Conservation (phyloP, 2,797 vertebrate genomes). For the Eulemur rubriventer region DNA sequence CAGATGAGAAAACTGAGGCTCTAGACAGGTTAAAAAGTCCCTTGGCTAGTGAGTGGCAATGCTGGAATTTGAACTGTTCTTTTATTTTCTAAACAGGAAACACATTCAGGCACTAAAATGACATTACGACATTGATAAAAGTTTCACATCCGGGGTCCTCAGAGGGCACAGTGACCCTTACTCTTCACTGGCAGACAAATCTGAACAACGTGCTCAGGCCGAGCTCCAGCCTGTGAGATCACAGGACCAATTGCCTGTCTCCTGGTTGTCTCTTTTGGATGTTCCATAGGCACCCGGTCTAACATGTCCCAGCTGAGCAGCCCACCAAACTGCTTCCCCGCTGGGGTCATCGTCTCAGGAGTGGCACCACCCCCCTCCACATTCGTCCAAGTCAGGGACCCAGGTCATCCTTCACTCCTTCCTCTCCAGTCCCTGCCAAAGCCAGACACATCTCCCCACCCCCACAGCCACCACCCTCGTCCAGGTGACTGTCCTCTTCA, state of each 20-base stretch:
- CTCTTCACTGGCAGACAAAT: neutral
- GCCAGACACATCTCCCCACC: neutral
- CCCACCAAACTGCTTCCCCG: neutral
- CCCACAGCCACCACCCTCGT: neutral
- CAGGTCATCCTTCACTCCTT: no score
- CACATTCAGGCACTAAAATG: neutral
- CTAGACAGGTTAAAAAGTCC: neutral
- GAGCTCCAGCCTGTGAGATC: neutral
- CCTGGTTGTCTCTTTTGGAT: neutral
- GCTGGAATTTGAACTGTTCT: neutral
- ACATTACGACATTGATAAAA: neutral
- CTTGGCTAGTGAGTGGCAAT: neutral
- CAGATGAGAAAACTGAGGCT: neutral
- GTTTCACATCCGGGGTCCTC: neutral
- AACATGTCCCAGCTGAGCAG: neutral
- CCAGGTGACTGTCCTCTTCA: neutral
- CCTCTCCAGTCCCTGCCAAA: neutral
- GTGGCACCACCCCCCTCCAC: rapidly evolving
- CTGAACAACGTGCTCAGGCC: neutral
- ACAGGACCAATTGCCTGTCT: neutral
- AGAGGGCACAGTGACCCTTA: neutral
- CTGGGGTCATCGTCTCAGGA: neutral
- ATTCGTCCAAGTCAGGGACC: neutral
- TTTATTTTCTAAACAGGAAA: neutral
- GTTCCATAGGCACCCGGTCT: neutral